Evolutionary conservation across 2,113 vertebrate genomes (phyloP).

Genomic region (Eclectus roratus): DNA sequence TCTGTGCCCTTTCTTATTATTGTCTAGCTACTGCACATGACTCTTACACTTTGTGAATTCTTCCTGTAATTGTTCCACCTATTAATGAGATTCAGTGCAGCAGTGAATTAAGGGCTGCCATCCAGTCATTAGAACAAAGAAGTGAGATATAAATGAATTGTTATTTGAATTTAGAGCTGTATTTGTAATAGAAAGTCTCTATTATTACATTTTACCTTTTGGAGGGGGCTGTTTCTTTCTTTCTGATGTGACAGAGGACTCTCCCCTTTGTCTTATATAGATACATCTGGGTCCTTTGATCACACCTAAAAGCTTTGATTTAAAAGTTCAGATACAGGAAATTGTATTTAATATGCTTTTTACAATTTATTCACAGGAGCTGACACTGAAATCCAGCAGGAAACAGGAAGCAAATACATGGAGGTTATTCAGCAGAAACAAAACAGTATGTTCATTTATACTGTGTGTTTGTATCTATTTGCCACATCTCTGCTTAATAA

Average conservation of each 20-base stretch:
- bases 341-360: background rate
- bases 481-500: background rate
- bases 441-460: background rate
- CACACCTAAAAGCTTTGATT: background rate
- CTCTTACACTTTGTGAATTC: background rate
- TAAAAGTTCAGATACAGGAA: background rate
- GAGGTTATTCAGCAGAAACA: background rate
- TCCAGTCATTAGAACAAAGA: background rate
- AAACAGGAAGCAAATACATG: background rate
- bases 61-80: background rate
- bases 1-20: background rate
- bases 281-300: background rate
- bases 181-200: background rate
- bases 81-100: background rate
- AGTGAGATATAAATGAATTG: background rate
- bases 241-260: background rate
- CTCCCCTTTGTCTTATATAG: background rate
- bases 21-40: background rate
- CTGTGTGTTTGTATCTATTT: background rate
- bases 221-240: background rate
- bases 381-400: background rate
- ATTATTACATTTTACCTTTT: background rate
- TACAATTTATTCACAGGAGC: background rate
- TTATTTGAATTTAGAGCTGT: background rate
- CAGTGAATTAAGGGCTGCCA: background rate